These are phyloP conservation scores for Drosophila nr. fundita DNA, from an alignment of 2,888 invertebrate genomes.

Conservation along the genomic window DNA sequence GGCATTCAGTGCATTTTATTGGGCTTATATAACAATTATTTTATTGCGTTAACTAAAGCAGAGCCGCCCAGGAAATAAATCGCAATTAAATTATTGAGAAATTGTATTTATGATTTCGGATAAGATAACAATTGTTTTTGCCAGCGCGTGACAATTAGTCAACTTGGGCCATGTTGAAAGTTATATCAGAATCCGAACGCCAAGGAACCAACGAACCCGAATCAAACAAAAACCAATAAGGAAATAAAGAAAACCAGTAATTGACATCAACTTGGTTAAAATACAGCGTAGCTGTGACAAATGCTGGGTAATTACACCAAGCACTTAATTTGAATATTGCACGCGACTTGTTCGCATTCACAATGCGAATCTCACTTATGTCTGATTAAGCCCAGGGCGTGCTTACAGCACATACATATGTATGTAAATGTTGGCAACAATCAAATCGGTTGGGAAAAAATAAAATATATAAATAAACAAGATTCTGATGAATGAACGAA, in stretches of 20 bases:
- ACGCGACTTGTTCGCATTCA: background rate
- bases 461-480: background rate
- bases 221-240: background rate
- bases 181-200: background rate
- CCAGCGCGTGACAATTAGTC: conserved; percentile 12
- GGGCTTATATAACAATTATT: conserved; percentile 10
- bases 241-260: background rate
- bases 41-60: conserved; percentile 19
- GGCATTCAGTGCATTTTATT: background rate
- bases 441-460: conserved; percentile 11
- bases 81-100: conserved; percentile 34
- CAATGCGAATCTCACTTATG: background rate
- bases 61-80: conserved; percentile 31
- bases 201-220: background rate
- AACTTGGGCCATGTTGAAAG: background rate
- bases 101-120: conserved; percentile 34
- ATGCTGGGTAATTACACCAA: background rate
- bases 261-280: background rate
- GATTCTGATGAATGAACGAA: background rate
- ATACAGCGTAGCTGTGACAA: background rate
- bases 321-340: conserved; percentile 9
- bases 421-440: background rate
- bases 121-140: conserved; percentile 30
- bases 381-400: background rate
- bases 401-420: background rate